These are phyloP conservation scores for Smutsia temminckii DNA, from an alignment of 2,797 vertebrate genomes.

Conservation along the genomic window DNA sequence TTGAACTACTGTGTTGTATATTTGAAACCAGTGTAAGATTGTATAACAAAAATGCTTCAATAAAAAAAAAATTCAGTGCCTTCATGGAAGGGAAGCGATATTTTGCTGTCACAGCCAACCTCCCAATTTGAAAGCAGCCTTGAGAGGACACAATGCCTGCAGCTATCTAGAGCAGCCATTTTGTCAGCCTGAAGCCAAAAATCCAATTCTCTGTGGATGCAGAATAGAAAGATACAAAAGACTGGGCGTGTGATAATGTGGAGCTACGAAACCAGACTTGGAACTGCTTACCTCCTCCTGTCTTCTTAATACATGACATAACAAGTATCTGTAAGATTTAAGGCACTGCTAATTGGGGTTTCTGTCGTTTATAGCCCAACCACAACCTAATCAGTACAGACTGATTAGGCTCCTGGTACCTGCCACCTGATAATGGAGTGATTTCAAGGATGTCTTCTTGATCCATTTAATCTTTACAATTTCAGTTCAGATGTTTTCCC, in stretches of 20 bases:
- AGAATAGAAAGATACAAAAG: neutral
- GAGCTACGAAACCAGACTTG: neutral
- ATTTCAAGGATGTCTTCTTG: conserved; percentile 44
- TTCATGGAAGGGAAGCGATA: neutral
- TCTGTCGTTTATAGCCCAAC: neutral
- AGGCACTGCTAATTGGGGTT: neutral
- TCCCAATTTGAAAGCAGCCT: neutral
- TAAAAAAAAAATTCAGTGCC: neutral
- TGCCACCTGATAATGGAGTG: neutral
- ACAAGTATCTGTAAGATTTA: conserved; percentile 13
- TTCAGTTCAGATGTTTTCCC: neutral
- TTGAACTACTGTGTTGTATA: too few relatives aligned
- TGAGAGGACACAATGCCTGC: neutral
- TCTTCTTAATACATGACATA: conserved; percentile 31
- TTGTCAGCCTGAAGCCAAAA: neutral
- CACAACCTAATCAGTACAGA: neutral
- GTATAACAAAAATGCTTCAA: too few relatives aligned
- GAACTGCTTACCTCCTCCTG: neutral
- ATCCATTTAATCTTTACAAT: neutral
- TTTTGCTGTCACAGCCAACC: neutral
- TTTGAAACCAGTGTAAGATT: too few relatives aligned
- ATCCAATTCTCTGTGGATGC: neutral
- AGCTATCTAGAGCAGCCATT: neutral
- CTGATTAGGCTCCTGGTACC: neutral
- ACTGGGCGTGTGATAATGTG: neutral